A percentile compares a stretch with the other conserved stretches of the same genome.
Conservation (phyloP, 2,888 invertebrate species). For the Hypselothyrea guttata region DNA sequence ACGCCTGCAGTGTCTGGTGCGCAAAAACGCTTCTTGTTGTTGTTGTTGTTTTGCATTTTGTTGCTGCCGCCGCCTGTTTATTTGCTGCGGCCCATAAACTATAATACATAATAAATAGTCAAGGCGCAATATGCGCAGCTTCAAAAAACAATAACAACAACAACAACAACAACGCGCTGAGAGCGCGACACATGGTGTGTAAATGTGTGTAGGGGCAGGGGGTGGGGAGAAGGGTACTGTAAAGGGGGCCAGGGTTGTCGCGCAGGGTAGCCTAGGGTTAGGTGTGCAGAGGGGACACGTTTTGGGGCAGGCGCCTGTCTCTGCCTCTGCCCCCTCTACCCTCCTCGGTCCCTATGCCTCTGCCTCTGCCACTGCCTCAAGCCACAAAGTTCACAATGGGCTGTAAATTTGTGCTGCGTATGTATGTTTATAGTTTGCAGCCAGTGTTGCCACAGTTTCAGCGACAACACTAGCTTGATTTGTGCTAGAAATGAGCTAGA, state of each 20-base stretch:
- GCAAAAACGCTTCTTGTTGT: conserved; percentile 58
- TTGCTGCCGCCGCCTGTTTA: conserved; percentile 18
- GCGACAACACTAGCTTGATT: too few species aligned
- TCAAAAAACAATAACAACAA: conserved; percentile 44
- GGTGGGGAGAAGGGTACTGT: too few species aligned
- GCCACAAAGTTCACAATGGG: conserved; percentile 65
- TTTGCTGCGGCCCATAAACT: conserved; percentile 46
- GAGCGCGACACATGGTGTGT: not conserved
- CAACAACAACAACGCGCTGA: too few species aligned
- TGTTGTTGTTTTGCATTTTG: conserved; percentile 4
- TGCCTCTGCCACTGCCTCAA: conserved; percentile 32
- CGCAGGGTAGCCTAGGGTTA: conserved; percentile 2
- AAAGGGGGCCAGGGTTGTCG: conserved; percentile 4
- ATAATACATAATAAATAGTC: conserved; percentile 70
- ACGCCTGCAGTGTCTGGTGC: conserved; percentile 40
- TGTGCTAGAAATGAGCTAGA: too few species aligned
- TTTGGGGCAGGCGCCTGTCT: conserved; percentile 56
- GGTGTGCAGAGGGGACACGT: conserved; percentile 10
- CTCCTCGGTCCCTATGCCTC: too few species aligned
- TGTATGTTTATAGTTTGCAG: conserved; percentile 38
- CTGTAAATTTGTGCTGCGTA: conserved; percentile 43
- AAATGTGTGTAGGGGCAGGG: conserved; percentile 1
- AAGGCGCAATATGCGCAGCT: conserved; percentile 76
- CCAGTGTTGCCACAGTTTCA: too few species aligned
- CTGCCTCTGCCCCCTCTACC: conserved; percentile 25